A percentile compares a stretch with the other conserved stretches of the same genome.
Conservation (phyloP, 2,113 vertebrate genomes). For the Emydocephalus ijimae region DNA sequence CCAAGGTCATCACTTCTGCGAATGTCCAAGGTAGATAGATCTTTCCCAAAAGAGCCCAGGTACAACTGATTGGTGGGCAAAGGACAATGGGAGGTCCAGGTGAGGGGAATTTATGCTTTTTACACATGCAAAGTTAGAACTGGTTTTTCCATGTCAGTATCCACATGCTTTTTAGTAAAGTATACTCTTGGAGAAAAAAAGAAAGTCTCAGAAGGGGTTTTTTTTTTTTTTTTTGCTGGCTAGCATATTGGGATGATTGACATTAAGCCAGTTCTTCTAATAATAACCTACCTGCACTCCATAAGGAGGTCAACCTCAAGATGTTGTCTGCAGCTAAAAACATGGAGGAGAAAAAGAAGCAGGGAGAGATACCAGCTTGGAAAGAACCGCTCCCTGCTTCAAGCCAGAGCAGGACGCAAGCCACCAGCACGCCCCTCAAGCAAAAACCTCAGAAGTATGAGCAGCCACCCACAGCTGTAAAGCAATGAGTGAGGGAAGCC, state of each 20-base stretch:
- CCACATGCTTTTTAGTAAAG: background rate
- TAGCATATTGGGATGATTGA: background rate
- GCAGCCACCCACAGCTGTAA: no score
- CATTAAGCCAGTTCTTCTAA: no score
- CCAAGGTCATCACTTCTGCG: background rate
- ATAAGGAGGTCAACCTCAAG: no score
- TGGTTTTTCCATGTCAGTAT: background rate
- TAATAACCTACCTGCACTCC: no score
- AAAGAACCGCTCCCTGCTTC: no score
- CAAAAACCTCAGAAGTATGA: no score
- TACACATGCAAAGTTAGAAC: background rate
- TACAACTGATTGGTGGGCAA: background rate
- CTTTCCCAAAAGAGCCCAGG: background rate
- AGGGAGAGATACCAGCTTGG: no score
- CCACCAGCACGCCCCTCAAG: no score
- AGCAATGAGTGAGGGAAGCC: no score
- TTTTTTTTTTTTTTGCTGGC: background rate
- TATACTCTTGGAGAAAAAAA: background rate
- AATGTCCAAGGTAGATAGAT: background rate
- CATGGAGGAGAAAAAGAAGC: no score
- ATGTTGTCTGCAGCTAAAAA: no score
- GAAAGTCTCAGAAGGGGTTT: background rate
- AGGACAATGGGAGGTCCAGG: background rate
- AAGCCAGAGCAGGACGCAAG: no score
- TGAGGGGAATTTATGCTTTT: background rate